These are phyloP conservation scores for Aphelenchoides avenae DNA, from an alignment of 1,140 invertebrate genomes.

Conservation along the genomic window DNA sequence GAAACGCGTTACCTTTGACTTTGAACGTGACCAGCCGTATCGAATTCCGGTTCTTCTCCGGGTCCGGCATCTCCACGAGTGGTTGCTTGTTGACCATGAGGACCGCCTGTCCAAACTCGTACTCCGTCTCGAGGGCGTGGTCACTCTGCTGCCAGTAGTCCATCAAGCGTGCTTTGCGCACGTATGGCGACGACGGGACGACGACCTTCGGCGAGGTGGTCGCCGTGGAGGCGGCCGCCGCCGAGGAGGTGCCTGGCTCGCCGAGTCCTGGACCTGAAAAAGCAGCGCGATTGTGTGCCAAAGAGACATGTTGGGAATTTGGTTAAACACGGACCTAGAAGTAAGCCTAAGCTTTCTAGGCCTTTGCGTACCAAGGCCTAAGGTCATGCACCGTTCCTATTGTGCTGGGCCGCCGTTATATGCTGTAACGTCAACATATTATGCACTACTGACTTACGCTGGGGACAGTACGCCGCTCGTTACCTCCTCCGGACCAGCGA, in stretches of 20 bases:
- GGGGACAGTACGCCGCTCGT: constrained; percentile 44
- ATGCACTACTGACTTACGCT: no score
- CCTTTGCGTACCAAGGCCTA: neutral
- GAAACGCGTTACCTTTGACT: neutral
- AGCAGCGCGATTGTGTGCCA: neutral
- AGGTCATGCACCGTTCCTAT: no score
- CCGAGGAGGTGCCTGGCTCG: neutral
- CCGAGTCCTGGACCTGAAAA: neutral
- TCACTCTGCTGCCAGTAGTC: constrained; percentile 50
- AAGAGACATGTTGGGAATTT: neutral
- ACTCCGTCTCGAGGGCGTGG: constrained; percentile 38
- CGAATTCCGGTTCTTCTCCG: constrained; percentile 21
- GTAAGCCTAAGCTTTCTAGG: neutral
- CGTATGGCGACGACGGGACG: constrained; percentile 37
- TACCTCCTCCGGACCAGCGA: constrained; percentile 5
- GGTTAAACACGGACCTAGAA: constrained; percentile 5
- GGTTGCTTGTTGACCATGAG: constrained; percentile 46
- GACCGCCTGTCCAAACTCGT: constrained; percentile 27
- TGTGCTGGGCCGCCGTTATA: no score
- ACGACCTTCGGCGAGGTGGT: constrained; percentile 31
- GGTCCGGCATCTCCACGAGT: constrained; percentile 23
- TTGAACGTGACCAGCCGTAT: constrained; percentile 29
- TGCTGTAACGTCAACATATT: no score
- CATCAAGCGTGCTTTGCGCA: constrained; percentile 30
- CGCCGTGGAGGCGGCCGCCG: constrained; percentile 50